Conservation (phyloP, 1,140 invertebrate species). For the Orchestia grillus region DNA sequence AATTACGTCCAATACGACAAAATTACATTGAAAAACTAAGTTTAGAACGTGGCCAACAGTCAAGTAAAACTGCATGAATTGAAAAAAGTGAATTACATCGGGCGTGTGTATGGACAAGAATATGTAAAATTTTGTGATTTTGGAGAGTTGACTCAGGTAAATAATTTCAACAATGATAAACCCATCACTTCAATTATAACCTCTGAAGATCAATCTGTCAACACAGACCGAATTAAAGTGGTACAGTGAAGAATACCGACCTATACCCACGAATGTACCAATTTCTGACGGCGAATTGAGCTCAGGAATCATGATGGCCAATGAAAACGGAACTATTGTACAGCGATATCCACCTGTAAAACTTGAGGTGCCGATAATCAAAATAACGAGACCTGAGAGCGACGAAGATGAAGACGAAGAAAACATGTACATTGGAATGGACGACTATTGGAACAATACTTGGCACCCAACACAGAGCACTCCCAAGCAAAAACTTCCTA, state of each 20-base stretch:
- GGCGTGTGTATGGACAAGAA: not conserved
- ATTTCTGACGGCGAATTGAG: not conserved
- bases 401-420: conserved; percentile 51
- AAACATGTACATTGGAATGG: conserved; percentile 37
- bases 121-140: not conserved
- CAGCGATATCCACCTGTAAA: conserved; percentile 4
- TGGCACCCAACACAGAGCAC: conserved; percentile 42
- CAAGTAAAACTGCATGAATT: not conserved
- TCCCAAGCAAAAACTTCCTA: not conserved
- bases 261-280: not conserved
- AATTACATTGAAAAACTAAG: not conserved
- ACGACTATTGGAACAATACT: conserved; percentile 45
- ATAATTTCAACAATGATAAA: not conserved
- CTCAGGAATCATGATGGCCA: conserved; percentile 27
- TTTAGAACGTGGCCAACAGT: not conserved
- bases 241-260: not conserved
- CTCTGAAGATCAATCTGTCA: not conserved
- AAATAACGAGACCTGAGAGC: conserved; percentile 37
- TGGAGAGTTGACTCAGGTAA: not conserved
- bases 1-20: not conserved
- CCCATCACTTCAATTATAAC: not conserved
- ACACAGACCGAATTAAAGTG: not conserved
- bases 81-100: not conserved
- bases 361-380: conserved; percentile 12
- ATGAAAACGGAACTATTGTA: not conserved